phyloP scores from a whole-genome alignment of 1,140 invertebrate species.

The Cydia amplana region DNA sequence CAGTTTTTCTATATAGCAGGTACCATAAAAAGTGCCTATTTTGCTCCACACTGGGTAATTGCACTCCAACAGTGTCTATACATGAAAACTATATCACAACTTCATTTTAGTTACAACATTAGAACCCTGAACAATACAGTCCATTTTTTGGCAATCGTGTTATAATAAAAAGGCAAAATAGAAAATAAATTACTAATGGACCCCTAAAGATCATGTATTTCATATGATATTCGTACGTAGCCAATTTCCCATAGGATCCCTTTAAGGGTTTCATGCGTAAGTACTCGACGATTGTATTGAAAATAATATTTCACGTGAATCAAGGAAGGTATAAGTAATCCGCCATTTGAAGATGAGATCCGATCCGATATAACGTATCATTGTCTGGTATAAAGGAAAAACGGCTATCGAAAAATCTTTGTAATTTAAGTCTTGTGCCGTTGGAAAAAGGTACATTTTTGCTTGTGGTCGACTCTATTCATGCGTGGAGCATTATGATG shows the following conservation, averaged over 20 bases:
- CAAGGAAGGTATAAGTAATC: constrained; percentile 54
- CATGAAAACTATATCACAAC: no score
- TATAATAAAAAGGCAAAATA: no score
- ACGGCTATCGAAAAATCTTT: background rate
- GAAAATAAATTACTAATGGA: background rate
- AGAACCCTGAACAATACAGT: no score
- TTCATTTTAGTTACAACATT: no score
- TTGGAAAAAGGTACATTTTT: background rate
- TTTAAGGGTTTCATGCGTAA: constrained; percentile 35
- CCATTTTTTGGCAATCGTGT: no score
- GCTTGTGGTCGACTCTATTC: constrained; percentile 8
- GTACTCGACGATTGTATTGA: constrained; percentile 37
- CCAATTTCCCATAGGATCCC: constrained; percentile 44
- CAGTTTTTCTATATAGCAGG: no score
- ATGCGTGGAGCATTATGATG: background rate
- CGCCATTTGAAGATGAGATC: constrained; percentile 63
- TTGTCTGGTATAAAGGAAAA: constrained; percentile 54
- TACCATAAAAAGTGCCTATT: no score
- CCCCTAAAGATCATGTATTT: background rate
- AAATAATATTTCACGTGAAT: constrained; percentile 56
- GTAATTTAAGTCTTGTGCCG: background rate
- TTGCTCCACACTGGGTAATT: no score
- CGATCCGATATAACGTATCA: constrained; percentile 51
- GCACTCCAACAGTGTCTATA: no score
- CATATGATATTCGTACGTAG: constrained; percentile 39